Conservation (phyloP, 2,888 invertebrate genomes). For the Acanthococcus lagerstroemiae region DNA sequence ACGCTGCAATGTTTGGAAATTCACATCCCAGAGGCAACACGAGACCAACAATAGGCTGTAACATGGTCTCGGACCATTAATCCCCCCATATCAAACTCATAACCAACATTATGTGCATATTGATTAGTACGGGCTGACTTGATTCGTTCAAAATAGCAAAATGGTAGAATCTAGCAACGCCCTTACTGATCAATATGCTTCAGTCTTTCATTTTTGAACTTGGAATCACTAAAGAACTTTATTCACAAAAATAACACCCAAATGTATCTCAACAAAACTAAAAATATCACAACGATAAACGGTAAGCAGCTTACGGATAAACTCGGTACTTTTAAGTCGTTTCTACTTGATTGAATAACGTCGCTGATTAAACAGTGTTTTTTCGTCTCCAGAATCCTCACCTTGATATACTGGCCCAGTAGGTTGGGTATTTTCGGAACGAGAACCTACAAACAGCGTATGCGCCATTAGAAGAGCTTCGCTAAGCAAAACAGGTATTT, state of each 20-base stretch:
- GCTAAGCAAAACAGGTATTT: background rate
- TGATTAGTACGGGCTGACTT: no score
- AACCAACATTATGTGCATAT: no score
- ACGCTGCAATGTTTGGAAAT: no score
- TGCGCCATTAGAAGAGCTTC: background rate
- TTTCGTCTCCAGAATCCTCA: conserved; percentile 56
- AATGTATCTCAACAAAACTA: conserved; percentile 40
- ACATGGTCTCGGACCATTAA: no score
- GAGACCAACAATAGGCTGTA: no score
- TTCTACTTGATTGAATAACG: conserved; percentile 43
- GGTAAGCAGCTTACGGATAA: conserved; percentile 2
- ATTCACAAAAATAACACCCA: conserved; percentile 40
- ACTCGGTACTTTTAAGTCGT: background rate
- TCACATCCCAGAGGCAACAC: no score
- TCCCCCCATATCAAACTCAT: no score
- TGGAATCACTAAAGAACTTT: no score
- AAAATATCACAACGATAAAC: conserved; percentile 40
- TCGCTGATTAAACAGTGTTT: conserved; percentile 72
- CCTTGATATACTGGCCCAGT: conserved; percentile 73
- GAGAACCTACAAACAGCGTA: conserved; percentile 53
- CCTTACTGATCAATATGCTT: no score
- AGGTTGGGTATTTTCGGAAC: conserved; percentile 65
- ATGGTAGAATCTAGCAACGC: no score
- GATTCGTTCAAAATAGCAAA: no score
- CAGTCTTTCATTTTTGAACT: no score